Percentiles rank a stretch among this genome's conserved stretches.
phyloP scores from a whole-genome alignment of 2,888 invertebrate genomes.

The Watsonalla binaria region DNA sequence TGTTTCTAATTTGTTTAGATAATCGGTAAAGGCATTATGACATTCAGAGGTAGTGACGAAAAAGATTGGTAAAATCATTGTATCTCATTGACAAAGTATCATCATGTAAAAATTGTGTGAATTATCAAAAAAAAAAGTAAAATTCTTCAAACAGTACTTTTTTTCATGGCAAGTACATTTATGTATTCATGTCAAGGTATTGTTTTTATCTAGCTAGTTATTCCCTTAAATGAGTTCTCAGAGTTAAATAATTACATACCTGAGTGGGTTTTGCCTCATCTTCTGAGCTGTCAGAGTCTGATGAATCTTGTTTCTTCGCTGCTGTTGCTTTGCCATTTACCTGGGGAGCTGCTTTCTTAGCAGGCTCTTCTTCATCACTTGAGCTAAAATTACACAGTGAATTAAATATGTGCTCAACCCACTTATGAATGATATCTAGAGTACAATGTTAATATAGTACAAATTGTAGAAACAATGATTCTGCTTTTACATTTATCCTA shows the following conservation, averaged over 20 bases:
- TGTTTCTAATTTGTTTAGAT: not conserved
- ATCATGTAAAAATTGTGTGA: constrained; percentile 40
- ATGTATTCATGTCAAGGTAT: no score
- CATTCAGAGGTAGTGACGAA: constrained; percentile 12
- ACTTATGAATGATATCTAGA: no score
- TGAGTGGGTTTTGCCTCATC: constrained; percentile 51
- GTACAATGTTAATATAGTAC: no score
- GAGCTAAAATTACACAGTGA: constrained; percentile 47
- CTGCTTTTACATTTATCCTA: no score
- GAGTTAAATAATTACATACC: constrained; percentile 19
- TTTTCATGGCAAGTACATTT: no score
- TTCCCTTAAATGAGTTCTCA: no score
- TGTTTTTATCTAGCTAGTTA: no score
- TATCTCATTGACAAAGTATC: constrained; percentile 32
- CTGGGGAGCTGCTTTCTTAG: constrained; percentile 38
- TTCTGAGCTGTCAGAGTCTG: constrained; percentile 63
- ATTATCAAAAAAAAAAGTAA: no score
- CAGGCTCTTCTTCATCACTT: constrained; percentile 38
- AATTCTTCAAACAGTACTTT: no score
- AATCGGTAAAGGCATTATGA: not conserved
- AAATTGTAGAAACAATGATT: no score
- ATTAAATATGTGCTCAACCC: constrained; percentile 23
- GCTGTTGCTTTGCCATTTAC: constrained; percentile 51
- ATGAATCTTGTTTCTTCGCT: constrained; percentile 50
- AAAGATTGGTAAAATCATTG: constrained; percentile 30